Conservation (phyloP, 1,140 invertebrate species). For the Drosophila mayri region DNA sequence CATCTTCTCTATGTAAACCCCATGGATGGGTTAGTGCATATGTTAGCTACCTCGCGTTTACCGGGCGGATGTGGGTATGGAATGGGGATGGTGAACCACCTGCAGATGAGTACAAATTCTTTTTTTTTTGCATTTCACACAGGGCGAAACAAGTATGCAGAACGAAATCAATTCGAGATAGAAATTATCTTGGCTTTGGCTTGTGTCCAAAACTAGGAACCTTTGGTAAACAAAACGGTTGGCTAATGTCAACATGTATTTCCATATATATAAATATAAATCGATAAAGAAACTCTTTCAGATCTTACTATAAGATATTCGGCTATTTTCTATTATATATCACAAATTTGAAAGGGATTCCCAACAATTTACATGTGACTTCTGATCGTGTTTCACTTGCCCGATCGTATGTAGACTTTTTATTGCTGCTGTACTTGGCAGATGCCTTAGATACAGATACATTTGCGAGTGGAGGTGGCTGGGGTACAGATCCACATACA, state of each 20-base stretch:
- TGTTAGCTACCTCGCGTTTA: neutral
- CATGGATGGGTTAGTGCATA: neutral
- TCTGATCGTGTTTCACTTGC: neutral
- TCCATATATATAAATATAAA: no score
- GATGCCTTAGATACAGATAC: slow-evolving; percentile 46
- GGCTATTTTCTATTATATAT: neutral
- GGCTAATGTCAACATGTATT: neutral
- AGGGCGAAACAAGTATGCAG: neutral
- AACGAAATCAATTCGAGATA: neutral
- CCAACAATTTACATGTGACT: neutral
- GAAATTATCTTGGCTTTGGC: neutral
- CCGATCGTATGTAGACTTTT: slow-evolving; percentile 25
- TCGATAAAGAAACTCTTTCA: neutral
- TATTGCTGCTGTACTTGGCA: slow-evolving; percentile 24
- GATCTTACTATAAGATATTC: no score
- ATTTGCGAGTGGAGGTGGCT: slow-evolving; percentile 19
- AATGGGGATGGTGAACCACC: neutral
- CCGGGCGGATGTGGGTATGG: neutral
- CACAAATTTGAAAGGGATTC: neutral
- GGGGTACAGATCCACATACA: slow-evolving; percentile 7
- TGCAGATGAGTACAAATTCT: slow-evolving; percentile 30
- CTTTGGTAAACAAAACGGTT: neutral
- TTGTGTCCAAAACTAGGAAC: neutral
- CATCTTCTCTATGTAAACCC: neutral
- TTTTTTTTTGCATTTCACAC: slow-evolving; percentile 12